A percentile compares a stretch with the other conserved stretches of the same genome.
Evolutionary conservation across 1,140 invertebrate genomes (phyloP).

Genomic region (Venustaconcha ellipsiformis): DNA sequence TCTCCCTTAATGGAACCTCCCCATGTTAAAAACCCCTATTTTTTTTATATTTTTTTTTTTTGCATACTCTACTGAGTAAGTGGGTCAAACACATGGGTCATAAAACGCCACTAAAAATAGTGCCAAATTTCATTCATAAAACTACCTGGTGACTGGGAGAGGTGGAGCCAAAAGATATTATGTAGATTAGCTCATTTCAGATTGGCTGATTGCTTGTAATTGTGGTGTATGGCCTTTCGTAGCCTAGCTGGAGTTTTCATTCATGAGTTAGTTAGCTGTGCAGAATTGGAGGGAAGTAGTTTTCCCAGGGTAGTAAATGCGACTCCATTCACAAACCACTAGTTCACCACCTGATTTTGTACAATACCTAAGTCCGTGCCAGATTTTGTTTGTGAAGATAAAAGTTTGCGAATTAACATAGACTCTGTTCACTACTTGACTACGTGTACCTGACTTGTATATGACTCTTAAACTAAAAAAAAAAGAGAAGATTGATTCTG

Average conservation of each 20-base stretch:
- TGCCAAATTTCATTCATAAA: conserved; percentile 33
- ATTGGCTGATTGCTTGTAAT: conserved; percentile 15
- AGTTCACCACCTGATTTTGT: too few relatives aligned
- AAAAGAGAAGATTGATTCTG: too few relatives aligned
- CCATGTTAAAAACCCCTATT: not conserved
- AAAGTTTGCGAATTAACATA: too few relatives aligned
- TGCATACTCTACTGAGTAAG: conserved; percentile 17
- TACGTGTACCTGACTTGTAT: too few relatives aligned
- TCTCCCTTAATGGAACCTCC: not conserved
- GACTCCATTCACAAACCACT: not conserved
- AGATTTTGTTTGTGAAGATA: too few relatives aligned
- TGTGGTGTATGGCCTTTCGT: conserved; percentile 9
- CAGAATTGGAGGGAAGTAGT: conserved; percentile 29
- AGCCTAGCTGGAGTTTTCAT: conserved; percentile 21
- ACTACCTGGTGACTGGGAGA: not conserved
- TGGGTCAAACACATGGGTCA: conserved; percentile 14
- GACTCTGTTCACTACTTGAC: too few relatives aligned
- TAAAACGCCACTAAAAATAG: conserved; percentile 27
- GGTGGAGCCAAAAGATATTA: conserved; percentile 29
- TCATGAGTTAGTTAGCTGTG: conserved; percentile 32
- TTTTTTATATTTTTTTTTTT: conserved; percentile 7
- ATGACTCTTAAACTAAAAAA: too few relatives aligned
- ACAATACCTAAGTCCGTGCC: too few relatives aligned
- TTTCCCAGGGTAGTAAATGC: conserved; percentile 22
- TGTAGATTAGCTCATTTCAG: conserved; percentile 29